A percentile compares a stretch with the other conserved stretches of the same genome.
Evolutionary conservation across 2,113 vertebrate genomes (phyloP).

Genomic region (Varanus salvator): DNA sequence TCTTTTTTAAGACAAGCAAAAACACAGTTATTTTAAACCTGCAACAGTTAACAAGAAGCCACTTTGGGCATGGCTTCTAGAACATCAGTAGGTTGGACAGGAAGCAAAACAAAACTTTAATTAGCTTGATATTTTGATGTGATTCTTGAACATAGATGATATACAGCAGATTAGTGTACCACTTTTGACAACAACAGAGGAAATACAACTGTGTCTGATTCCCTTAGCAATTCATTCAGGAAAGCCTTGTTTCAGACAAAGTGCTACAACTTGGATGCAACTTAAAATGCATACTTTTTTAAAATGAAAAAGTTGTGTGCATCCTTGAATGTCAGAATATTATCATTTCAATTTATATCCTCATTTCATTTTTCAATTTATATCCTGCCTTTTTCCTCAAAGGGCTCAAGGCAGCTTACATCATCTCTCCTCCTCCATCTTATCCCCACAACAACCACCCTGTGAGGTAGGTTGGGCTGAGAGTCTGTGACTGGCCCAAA

Average conservation of each 20-base stretch:
- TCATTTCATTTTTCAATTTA: too few species aligned
- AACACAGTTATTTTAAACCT: background rate
- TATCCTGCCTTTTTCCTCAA: too few species aligned
- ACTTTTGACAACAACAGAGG: background rate
- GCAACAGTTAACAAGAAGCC: background rate
- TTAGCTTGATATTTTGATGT: conserved; percentile 3
- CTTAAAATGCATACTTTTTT: background rate
- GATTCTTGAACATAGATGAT: background rate
- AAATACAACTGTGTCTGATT: background rate
- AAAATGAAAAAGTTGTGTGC: background rate
- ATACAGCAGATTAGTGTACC: background rate
- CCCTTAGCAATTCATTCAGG: background rate
- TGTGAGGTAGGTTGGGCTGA: too few species aligned
- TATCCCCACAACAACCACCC: too few species aligned
- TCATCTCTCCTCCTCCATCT: too few species aligned
- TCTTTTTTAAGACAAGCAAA: background rate
- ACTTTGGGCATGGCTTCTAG: background rate
- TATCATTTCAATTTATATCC: too few species aligned
- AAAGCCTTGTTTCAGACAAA: background rate
- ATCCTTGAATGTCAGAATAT: background rate
- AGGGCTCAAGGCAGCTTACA: too few species aligned
- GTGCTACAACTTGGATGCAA: background rate
- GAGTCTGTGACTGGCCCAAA: too few species aligned
- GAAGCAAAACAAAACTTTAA: background rate
- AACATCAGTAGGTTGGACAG: background rate